A percentile compares a stretch with the other conserved stretches of the same genome.
Conservation (phyloP, 2,888 invertebrate genomes). For the Drosophila ustulata region DNA sequence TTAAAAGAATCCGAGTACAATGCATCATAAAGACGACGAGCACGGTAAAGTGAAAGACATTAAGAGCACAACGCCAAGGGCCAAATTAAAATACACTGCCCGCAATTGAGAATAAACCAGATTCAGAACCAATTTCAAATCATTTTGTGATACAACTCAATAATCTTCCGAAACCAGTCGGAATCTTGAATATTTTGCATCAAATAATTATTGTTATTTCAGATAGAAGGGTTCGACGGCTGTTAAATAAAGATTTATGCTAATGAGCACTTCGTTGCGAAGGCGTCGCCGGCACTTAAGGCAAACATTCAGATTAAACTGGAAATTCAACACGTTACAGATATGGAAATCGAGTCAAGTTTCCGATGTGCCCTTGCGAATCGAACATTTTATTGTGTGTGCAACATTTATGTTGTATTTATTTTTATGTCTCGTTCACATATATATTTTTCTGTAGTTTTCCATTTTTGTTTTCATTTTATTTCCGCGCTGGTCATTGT, state of each 20-base stretch:
- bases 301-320: slow-evolving; percentile 19
- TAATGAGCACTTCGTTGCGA: slow-evolving; percentile 15
- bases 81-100: background rate
- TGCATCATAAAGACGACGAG: background rate
- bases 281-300: slow-evolving; percentile 16
- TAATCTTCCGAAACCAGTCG: background rate
- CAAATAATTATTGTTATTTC: background rate
- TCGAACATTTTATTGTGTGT: slow-evolving; percentile 6
- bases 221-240: background rate
- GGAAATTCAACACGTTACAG: slow-evolving; percentile 18
- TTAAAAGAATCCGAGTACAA: slow-evolving; percentile 9
- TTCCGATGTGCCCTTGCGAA: slow-evolving; percentile 4
- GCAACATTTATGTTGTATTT: too few species aligned
- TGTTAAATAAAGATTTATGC: slow-evolving; percentile 25
- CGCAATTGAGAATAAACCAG: background rate
- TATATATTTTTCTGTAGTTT: background rate
- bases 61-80: background rate
- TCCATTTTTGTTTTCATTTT: background rate
- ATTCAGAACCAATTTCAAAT: background rate
- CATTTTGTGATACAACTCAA: background rate
- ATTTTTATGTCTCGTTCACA: background rate
- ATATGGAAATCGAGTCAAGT: slow-evolving; percentile 26
- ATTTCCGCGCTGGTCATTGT: background rate
- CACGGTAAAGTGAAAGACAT: background rate
- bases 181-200: background rate